Evolutionary conservation across 2,113 vertebrate species (phyloP).

Genomic region (Pterophyllum scalare): DNA sequence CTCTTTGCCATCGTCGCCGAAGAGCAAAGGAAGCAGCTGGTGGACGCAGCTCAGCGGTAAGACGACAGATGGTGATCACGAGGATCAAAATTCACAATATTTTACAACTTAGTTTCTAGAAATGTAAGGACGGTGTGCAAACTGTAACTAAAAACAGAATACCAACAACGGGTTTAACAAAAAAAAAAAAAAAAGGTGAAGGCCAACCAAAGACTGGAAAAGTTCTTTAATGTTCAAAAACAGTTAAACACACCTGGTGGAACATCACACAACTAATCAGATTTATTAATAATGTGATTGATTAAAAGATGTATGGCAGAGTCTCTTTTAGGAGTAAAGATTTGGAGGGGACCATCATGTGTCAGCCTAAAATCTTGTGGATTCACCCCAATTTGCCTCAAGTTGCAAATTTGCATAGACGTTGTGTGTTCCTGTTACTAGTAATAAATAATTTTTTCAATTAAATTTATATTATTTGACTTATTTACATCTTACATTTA

Average conservation of each 20-base stretch:
- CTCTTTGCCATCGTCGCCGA: slow-evolving; percentile 92
- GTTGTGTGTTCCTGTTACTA: too few species aligned
- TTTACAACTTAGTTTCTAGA: background rate
- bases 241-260: background rate
- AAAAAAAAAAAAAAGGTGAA: background rate
- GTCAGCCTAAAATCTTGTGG: too few species aligned
- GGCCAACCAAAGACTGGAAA: background rate
- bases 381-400: too few species aligned
- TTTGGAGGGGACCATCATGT: too few species aligned
- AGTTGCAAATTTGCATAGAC: too few species aligned
- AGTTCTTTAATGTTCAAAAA: background rate
- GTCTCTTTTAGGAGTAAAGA: too few species aligned
- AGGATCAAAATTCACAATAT: background rate
- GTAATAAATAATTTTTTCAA: too few species aligned
- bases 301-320: background rate
- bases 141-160: background rate
- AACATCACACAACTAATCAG: background rate
- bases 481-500: too few species aligned
- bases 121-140: fast-evolving
- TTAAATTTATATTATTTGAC: too few species aligned
- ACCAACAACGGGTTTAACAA: too few species aligned
- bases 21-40: slow-evolving; percentile 88
- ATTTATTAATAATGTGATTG: background rate
- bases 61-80: background rate
- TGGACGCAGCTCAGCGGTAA: slow-evolving; percentile 89